Conservation (phyloP, 1,140 invertebrate genomes). For the Bemisia tabaci region DNA sequence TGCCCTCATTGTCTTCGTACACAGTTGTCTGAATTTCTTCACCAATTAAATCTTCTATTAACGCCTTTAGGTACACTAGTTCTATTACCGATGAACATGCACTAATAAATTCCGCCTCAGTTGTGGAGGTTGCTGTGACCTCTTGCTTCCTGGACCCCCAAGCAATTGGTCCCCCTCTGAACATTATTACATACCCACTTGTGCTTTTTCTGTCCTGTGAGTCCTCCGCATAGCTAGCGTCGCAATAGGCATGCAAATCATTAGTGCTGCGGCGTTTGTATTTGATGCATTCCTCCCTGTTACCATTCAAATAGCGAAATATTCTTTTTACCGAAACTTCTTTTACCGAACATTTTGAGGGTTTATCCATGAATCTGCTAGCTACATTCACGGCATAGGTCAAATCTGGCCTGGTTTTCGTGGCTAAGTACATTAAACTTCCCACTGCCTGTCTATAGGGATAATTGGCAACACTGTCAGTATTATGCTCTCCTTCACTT, state of each 20-base stretch:
- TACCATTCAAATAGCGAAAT: too few species aligned
- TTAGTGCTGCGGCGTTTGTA: too few species aligned
- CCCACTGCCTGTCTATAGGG: constrained; percentile 23
- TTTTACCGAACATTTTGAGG: too few species aligned
- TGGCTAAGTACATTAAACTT: constrained; percentile 26
- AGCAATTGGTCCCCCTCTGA: constrained; percentile 9
- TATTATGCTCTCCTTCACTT: too few species aligned
- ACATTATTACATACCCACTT: constrained; percentile 15
- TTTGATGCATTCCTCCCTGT: too few species aligned
- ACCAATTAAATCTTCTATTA: constrained; percentile 10
- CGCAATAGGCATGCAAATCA: too few species aligned
- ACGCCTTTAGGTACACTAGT: constrained; percentile 16
- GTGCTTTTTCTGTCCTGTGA: too few species aligned
- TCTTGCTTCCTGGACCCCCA: constrained; percentile 15
- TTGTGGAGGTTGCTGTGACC: constrained; percentile 10
- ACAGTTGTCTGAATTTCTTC: constrained; percentile 16
- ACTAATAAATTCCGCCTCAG: constrained; percentile 16
- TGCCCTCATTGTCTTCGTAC: constrained; percentile 15
- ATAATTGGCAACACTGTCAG: too few species aligned
- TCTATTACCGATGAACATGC: constrained; percentile 14
- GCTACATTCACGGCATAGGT: constrained; percentile 24
- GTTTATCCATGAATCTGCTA: too few species aligned
- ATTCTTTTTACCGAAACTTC: too few species aligned
- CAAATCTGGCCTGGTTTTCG: constrained; percentile 27
- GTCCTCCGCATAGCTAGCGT: too few species aligned